Evolutionary conservation across 2,113 vertebrate species (phyloP).

Genomic region (Serinus canaria): DNA sequence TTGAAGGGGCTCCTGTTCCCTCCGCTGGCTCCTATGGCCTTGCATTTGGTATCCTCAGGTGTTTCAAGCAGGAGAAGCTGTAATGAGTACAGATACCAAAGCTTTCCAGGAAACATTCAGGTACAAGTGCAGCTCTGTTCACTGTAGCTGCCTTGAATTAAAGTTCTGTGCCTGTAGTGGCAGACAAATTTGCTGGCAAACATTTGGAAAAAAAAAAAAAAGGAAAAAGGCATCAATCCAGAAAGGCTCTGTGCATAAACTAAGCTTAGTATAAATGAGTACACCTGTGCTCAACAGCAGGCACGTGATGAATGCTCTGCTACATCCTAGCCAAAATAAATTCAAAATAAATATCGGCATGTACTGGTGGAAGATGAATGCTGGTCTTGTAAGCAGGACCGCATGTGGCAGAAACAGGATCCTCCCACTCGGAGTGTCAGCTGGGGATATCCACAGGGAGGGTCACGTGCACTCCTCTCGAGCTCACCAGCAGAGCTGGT

Average conservation of each 20-base stretch:
- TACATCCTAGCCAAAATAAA: constrained; percentile 36
- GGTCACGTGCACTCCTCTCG: neutral
- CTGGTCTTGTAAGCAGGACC: neutral
- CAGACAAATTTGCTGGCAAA: constrained; percentile 45
- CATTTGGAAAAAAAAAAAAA: neutral
- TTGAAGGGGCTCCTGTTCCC: neutral
- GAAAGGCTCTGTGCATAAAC: constrained; percentile 20
- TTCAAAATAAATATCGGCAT: neutral
- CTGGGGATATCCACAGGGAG: constrained; percentile 45
- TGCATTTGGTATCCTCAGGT: neutral
- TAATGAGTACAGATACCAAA: neutral
- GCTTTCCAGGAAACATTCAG: constrained; percentile 46
- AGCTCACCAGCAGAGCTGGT: constrained; percentile 23
- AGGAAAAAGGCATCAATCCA: neutral
- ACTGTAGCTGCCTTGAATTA: constrained; percentile 16
- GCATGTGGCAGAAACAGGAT: neutral
- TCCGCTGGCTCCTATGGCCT: neutral
- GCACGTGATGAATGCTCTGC: constrained; percentile 38
- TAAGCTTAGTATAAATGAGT: constrained; percentile 6
- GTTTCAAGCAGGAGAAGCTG: neutral
- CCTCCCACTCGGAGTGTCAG: neutral
- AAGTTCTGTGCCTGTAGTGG: constrained; percentile 12
- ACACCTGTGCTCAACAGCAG: constrained; percentile 20
- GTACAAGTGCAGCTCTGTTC: constrained; percentile 28
- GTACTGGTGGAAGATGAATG: neutral